phyloP scores from a whole-genome alignment of 2,113 vertebrate genomes.

The Dendropsophus ebraccatus region DNA sequence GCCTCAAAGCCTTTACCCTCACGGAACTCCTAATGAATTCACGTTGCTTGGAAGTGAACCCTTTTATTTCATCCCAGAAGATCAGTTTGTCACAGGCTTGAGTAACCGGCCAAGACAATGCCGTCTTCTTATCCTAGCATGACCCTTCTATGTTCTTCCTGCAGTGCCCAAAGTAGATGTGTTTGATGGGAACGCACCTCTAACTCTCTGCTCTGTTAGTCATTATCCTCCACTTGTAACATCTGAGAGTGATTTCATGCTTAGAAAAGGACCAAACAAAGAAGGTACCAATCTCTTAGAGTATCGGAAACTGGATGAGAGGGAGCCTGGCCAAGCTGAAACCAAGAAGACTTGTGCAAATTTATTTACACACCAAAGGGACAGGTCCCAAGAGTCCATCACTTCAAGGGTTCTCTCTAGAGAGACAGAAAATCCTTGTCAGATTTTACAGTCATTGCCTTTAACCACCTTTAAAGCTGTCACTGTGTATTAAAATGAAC shows the following conservation, averaged over 20 bases:
- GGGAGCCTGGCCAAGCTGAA: neutral
- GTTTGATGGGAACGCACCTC: constrained; percentile 13
- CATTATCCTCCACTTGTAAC: constrained; percentile 29
- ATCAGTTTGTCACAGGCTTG: neutral
- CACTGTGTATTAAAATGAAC: neutral
- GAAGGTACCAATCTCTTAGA: constrained; percentile 19
- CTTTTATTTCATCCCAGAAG: neutral
- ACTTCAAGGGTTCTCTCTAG: neutral
- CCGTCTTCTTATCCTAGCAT: constrained; percentile 26
- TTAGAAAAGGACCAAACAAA: constrained; percentile 47
- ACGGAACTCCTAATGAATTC: neutral
- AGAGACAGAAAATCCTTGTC: neutral
- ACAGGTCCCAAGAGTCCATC: constrained; percentile 10
- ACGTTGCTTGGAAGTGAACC: neutral
- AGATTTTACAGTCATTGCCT: neutral
- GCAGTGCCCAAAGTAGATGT: neutral
- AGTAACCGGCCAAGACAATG: neutral
- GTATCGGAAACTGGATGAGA: neutral
- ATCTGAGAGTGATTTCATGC: constrained; percentile 54
- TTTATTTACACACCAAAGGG: constrained; percentile 9
- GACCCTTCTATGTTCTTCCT: constrained; percentile 36
- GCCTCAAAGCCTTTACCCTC: neutral
- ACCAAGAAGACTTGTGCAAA: constrained; percentile 7
- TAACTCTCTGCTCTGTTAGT: constrained; percentile 27
- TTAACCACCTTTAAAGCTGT: neutral